Base-by-base conservation (phyloP, 2,888 invertebrate species). In the Acanthococcus lagerstroemiae region DNA sequence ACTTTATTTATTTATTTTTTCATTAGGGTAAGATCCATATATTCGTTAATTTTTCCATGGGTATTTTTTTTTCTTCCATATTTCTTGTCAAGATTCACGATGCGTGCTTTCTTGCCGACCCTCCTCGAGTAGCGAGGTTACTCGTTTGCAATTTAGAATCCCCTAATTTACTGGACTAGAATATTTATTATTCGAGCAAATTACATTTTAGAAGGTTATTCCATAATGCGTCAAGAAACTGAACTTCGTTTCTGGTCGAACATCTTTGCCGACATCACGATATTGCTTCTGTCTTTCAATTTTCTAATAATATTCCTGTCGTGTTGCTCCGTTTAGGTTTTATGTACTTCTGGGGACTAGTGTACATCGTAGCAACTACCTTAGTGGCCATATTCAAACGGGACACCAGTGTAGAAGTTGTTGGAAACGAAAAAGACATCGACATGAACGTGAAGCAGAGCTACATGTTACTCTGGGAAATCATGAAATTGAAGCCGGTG, bases 311-410 rank as follows among this genome's bases (percentile, higher is more conserved):
- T 37, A 37, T 55, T 44, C 22, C 21, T 66, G 80, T 79, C 3
- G 80, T 77, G 21, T 65, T 66, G 67, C 70, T 66, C 67, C 66
- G 75, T 75, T 58, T 78, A 82, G 90, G 90, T 71, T 99, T 96
- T 77, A 80, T 99, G 17, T 85, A 87, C 75, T 94, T 96, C 76
- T 99, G 97, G 96, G 95, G 95, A 4, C 82, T 91, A 77, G 81
- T 90, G 2, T 99, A 97, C 76, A 80, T 99, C 57, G 75, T 88
- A 1, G 87, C 90, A 1, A 99, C 99, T 0, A 92, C 94, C 0
- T 74, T 96, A 2, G 66, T 70, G 24, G 70, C 70, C 45, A 54
- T 72, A 55, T 68, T 73, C 22, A 72, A 73, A 63, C 54, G 66
- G 54, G 45, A 67, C 22, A 52, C 65, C 30, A 66, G 63, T 46